Evolutionary conservation across 1,140 invertebrate species (phyloP).

Genomic region (Argopecten irradians): DNA sequence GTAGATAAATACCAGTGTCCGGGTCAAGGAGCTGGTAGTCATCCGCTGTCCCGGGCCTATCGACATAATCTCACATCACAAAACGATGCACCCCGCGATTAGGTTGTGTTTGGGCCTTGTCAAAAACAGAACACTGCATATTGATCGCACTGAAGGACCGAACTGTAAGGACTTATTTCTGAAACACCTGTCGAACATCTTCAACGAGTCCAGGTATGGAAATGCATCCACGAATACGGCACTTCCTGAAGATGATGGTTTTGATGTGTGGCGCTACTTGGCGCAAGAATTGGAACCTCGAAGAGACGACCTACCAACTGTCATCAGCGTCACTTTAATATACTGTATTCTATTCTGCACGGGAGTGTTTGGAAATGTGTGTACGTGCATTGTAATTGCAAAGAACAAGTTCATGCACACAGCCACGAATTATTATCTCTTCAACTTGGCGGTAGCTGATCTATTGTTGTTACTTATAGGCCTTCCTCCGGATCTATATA

Average conservation of each 20-base stretch:
- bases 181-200: not conserved
- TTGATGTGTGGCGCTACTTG: constrained; percentile 55
- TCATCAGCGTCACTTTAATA: constrained; percentile 65
- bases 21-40: not conserved
- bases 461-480: constrained; percentile 88
- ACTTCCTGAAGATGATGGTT: not conserved
- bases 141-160: constrained; percentile 6
- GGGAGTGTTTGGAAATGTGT: constrained; percentile 72
- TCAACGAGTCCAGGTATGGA: not conserved
- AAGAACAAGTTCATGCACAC: constrained; percentile 79
- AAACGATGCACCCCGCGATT: constrained; percentile 20
- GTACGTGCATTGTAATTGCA: constrained; percentile 72
- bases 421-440: constrained; percentile 91
- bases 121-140: constrained; percentile 30
- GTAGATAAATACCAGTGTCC: constrained; percentile 14
- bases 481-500: constrained; percentile 89
- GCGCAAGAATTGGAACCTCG: constrained; percentile 52
- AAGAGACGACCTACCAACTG: constrained; percentile 50
- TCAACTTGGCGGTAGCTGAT: constrained; percentile 94
- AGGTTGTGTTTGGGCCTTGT: constrained; percentile 25
- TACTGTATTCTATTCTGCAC: constrained; percentile 70
- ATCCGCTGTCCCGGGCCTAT: not conserved
- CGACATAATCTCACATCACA: not conserved
- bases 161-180: constrained; percentile 26
- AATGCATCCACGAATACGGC: not conserved